phyloP scores from a whole-genome alignment of 2,797 vertebrate species.

The Phrynocephalus guinanensis region DNA sequence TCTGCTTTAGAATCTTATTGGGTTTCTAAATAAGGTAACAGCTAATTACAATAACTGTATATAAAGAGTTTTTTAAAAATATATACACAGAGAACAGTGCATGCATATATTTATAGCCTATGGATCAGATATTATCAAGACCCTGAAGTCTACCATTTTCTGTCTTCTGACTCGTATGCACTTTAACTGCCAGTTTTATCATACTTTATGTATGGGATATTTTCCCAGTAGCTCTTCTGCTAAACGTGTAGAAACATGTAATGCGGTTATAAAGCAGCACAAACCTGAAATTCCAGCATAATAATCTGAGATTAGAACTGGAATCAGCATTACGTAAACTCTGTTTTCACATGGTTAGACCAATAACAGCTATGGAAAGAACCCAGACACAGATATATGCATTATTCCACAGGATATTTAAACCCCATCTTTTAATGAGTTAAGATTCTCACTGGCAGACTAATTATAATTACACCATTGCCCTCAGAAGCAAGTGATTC shows the following conservation, averaged over 20 bases:
- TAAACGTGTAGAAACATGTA: constrained; percentile 75
- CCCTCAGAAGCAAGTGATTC: background rate
- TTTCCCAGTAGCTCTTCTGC: constrained; percentile 57
- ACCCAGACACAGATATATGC: constrained; percentile 50
- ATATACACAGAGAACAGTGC: background rate
- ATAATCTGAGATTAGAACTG: constrained; percentile 67
- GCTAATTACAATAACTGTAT: constrained; percentile 42
- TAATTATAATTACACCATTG: background rate
- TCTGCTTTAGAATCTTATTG: constrained; percentile 36
- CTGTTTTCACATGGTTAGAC: constrained; percentile 58
- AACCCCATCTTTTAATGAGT: background rate
- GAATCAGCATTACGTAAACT: constrained; percentile 57
- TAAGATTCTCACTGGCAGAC: background rate
- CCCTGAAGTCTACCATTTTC: constrained; percentile 59
- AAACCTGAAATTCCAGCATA: constrained; percentile 68
- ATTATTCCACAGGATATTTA: background rate
- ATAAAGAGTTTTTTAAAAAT: background rate
- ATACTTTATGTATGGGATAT: constrained; percentile 55
- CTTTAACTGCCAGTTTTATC: constrained; percentile 61
- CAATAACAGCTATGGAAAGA: constrained; percentile 41
- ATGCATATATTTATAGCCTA: constrained; percentile 39
- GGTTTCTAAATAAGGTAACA: constrained; percentile 53
- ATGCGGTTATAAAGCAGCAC: constrained; percentile 59
- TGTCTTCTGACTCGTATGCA: constrained; percentile 51
- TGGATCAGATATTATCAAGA: constrained; percentile 54